Evolutionary conservation across 2,113 vertebrate genomes (phyloP).

Genomic region (Anoplopoma fimbria): DNA sequence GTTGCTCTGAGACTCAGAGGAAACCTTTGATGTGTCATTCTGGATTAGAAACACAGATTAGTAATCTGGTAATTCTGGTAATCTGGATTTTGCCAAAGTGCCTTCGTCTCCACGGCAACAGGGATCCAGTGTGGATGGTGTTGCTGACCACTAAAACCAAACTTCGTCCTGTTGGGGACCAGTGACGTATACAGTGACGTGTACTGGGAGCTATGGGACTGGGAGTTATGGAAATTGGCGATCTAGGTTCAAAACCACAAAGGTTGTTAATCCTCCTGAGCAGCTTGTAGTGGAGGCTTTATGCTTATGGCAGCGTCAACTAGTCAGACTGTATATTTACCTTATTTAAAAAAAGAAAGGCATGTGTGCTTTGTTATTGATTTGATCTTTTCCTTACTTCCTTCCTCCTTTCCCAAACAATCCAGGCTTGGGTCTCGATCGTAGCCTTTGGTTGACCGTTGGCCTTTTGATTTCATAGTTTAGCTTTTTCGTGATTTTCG

Average conservation of each 20-base stretch:
- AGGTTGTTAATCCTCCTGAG: constrained; percentile 23
- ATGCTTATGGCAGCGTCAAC: not conserved
- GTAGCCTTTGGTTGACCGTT: not conserved
- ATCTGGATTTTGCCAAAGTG: constrained; percentile 41
- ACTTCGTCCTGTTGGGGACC: not conserved
- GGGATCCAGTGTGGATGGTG: not conserved
- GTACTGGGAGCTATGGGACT: not conserved
- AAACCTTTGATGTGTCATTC: constrained; percentile 17
- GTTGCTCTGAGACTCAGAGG: not conserved
- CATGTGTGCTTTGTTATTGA: not conserved
- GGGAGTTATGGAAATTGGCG: not conserved
- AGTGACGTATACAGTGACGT: constrained; percentile 11
- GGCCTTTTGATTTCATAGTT: too few species aligned
- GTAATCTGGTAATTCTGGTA: not conserved
- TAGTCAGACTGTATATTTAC: not conserved
- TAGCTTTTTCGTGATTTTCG: too few species aligned
- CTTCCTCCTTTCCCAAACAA: too few species aligned
- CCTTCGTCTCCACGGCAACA: constrained; percentile 25
- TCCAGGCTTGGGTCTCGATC: not conserved
- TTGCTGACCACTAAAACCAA: not conserved
- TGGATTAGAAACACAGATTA: constrained; percentile 68
- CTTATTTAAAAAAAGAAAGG: not conserved
- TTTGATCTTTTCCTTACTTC: not conserved
- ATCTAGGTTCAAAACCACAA: not conserved
- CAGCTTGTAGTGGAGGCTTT: not conserved